A percentile compares a stretch with the other conserved stretches of the same genome.
Conservation (phyloP, 1,140 invertebrate genomes). For the Olivierus martensii region DNA sequence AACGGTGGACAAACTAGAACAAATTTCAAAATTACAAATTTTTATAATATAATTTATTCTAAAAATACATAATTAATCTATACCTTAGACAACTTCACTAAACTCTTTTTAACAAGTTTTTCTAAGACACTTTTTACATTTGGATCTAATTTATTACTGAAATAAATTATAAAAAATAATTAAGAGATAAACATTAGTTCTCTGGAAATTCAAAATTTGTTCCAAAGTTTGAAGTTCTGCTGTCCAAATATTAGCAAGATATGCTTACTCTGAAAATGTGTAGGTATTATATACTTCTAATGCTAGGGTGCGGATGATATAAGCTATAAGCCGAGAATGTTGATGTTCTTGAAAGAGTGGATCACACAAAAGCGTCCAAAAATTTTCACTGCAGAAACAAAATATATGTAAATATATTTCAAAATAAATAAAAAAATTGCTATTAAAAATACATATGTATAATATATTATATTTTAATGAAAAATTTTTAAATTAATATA, state of each 20-base stretch:
- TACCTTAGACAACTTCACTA: too few relatives aligned
- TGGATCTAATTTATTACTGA: conserved; percentile 3
- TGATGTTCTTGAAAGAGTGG: not conserved
- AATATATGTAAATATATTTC: too few relatives aligned
- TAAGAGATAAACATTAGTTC: too few relatives aligned
- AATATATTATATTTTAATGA: too few relatives aligned
- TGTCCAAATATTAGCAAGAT: not conserved
- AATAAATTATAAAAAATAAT: not conserved
- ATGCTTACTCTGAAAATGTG: conserved; percentile 1
- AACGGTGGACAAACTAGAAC: too few relatives aligned
- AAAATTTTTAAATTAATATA: not conserved
- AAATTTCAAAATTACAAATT: too few relatives aligned
- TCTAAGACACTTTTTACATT: conserved; percentile 9
- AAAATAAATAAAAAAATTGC: too few relatives aligned
- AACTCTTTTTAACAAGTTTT: not conserved
- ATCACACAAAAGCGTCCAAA: conserved; percentile 11
- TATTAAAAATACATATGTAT: too few relatives aligned
- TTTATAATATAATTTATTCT: too few relatives aligned
- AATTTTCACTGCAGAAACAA: conserved; percentile 7
- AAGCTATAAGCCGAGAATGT: conserved; percentile 6
- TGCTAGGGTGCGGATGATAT: conserved; percentile 12
- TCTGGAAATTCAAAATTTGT: too few relatives aligned
- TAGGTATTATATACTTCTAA: conserved; percentile 11
- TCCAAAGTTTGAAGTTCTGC: too few relatives aligned
- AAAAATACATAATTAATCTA: too few relatives aligned